Conservation (phyloP, 2,113 vertebrate genomes). For the Plecturocebus donacophilus region DNA sequence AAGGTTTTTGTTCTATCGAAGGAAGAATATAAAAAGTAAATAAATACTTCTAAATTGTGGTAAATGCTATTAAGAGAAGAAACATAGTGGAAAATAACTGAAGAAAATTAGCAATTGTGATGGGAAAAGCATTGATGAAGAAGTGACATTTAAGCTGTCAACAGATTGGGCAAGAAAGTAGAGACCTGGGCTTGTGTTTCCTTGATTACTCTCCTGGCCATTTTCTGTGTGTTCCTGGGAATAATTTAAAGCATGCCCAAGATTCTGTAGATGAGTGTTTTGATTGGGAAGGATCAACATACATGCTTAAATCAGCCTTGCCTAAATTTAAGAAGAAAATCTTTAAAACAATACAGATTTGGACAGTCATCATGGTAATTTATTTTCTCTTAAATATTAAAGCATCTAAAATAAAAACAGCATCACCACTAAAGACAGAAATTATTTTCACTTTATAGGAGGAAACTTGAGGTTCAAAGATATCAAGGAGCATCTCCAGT, state of each 20-base stretch:
- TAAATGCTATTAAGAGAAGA: background rate
- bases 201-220: background rate
- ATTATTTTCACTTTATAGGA: background rate
- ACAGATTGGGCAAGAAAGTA: background rate
- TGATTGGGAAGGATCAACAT: background rate
- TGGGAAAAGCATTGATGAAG: background rate
- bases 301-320: background rate
- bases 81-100: background rate
- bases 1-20: background rate
- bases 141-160: background rate
- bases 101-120: background rate
- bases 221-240: background rate
- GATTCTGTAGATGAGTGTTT: background rate
- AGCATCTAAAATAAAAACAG: background rate
- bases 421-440: background rate
- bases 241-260: background rate
- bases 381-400: conserved; percentile 28
- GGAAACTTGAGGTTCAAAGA: background rate
- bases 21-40: background rate
- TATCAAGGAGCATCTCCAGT: background rate
- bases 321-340: background rate
- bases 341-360: background rate
- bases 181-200: background rate
- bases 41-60: background rate
- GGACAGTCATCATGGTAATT: background rate